Evolutionary conservation across 2,113 vertebrate genomes (phyloP).

Genomic region (Osmerus mordax): DNA sequence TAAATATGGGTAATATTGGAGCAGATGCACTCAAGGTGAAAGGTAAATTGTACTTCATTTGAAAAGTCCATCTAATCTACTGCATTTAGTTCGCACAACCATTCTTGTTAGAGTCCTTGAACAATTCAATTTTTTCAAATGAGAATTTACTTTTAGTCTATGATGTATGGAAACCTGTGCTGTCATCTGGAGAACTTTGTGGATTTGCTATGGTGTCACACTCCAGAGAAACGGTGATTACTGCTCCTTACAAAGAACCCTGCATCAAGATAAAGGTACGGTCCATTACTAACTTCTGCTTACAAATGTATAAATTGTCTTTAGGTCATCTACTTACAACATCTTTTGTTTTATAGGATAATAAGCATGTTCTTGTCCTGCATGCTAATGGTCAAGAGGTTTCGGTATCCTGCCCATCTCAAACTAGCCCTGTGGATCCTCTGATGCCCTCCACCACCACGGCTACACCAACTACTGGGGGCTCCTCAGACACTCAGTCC

Average conservation of each 20-base stretch:
- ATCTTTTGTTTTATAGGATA: slow-evolving; percentile 27
- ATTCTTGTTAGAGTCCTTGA: neutral
- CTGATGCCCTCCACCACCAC: too few relatives aligned
- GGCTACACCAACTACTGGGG: too few relatives aligned
- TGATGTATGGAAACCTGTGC: slow-evolving; percentile 37
- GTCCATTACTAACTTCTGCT: slow-evolving; percentile 23
- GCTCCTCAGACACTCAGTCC: slow-evolving; percentile 1
- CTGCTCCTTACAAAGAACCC: slow-evolving; percentile 29
- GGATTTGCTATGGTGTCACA: slow-evolving; percentile 18
- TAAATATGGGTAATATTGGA: slow-evolving; percentile 9
- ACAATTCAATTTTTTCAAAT: too few relatives aligned
- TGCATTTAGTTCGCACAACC: too few relatives aligned
- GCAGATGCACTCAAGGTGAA: slow-evolving; percentile 35
- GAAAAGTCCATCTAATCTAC: too few relatives aligned
- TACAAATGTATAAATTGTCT: neutral
- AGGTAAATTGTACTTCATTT: slow-evolving; percentile 6
- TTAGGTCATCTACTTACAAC: neutral
- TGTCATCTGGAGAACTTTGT: slow-evolving; percentile 16
- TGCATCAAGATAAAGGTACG: slow-evolving; percentile 37
- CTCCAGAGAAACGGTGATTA: slow-evolving; percentile 30
- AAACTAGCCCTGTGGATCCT: neutral
- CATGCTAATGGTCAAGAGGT: neutral
- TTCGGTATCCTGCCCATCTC: too few relatives aligned
- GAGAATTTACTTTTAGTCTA: slow-evolving; percentile 24
- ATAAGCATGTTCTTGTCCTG: slow-evolving; percentile 19